Conservation (phyloP, 2,113 vertebrate genomes). For the Pituophis catenifer region DNA sequence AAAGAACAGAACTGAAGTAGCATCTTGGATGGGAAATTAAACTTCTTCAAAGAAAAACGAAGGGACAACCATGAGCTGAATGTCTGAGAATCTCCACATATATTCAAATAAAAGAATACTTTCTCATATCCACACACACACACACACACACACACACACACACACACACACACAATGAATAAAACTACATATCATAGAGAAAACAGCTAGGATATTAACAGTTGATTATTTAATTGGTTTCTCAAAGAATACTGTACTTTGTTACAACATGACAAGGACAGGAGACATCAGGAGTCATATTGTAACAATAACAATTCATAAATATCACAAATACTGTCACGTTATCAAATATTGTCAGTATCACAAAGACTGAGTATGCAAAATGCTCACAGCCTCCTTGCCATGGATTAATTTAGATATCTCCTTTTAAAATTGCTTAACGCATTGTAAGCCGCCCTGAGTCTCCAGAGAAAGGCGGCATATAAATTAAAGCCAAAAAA, state of each 20-base stretch:
- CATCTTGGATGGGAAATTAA: background rate
- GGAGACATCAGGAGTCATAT: background rate
- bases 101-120: background rate
- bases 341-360: background rate
- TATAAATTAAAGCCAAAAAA: too few relatives aligned
- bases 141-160: too few relatives aligned
- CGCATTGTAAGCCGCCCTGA: too few relatives aligned
- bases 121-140: background rate
- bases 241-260: background rate
- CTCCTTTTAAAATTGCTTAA: background rate
- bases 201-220: background rate
- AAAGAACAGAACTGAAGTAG: background rate
- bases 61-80: background rate
- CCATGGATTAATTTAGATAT: background rate
- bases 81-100: background rate
- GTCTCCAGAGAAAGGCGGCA: too few relatives aligned
- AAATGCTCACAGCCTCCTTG: background rate
- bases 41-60: background rate
- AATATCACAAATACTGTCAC: background rate
- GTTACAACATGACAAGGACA: background rate
- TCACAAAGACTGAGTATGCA: background rate
- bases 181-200: background rate
- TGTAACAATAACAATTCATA: background rate
- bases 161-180: background rate
- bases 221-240: background rate